These are phyloP conservation scores for Drosophila infuscata DNA, from an alignment of 2,888 invertebrate species.

Conservation along the genomic window DNA sequence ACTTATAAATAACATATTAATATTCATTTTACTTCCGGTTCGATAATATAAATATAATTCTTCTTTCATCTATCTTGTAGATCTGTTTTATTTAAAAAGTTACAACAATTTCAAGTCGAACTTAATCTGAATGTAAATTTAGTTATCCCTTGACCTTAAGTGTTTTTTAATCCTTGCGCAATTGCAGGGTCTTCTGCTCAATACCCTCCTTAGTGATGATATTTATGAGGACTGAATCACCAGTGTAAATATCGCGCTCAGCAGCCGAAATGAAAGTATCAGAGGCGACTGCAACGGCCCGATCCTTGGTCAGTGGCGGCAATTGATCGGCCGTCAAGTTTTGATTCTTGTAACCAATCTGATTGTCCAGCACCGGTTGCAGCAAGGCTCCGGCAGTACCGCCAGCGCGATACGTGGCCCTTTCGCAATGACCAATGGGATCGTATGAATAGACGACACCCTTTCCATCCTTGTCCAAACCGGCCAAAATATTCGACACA, in stretches of 20 bases:
- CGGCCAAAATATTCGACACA: constrained; percentile 96
- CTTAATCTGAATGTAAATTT: constrained; percentile 34
- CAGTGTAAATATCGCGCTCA: constrained; percentile 98
- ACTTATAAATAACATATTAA: not conserved
- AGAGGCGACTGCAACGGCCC: constrained; percentile 93
- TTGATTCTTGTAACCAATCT: constrained; percentile 95
- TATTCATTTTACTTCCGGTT: not conserved
- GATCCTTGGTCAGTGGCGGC: constrained; percentile 90
- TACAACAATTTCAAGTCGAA: constrained; percentile 65
- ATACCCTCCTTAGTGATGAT: constrained; percentile 95
- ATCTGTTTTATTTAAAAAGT: constrained; percentile 54
- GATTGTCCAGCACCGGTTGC: constrained; percentile 98
- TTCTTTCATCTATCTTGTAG: constrained; percentile 23
- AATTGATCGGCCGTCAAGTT: constrained; percentile 86
- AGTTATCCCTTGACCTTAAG: constrained; percentile 10
- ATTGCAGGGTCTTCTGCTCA: constrained; percentile 89
- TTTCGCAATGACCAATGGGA: constrained; percentile 97
- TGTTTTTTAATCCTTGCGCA: constrained; percentile 92
- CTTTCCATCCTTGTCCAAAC: constrained; percentile 96
- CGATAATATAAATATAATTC: not conserved
- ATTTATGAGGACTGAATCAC: constrained; percentile 94
- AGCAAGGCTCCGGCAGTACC: constrained; percentile 96
- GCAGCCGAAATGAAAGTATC: constrained; percentile 99
- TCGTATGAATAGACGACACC: constrained; percentile 99
- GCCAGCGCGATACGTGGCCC: constrained; percentile 93